These are phyloP conservation scores for Rachycentron canadum DNA, from an alignment of 2,797 vertebrate genomes.

Conservation along the genomic window DNA sequence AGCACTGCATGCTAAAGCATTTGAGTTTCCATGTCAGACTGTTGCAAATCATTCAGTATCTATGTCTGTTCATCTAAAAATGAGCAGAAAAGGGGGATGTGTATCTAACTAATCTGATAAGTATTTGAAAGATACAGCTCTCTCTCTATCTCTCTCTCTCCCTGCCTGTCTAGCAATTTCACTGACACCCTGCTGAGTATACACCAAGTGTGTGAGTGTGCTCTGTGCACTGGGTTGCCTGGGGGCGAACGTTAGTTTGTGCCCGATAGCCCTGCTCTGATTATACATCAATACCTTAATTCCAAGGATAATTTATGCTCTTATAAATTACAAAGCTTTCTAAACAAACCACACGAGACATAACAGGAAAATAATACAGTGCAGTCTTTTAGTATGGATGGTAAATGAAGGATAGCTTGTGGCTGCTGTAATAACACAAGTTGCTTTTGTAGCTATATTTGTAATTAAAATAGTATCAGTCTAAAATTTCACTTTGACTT, in stretches of 20 bases:
- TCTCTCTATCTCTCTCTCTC: constrained; percentile 35
- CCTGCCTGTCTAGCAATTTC: constrained; percentile 53
- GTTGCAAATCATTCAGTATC: constrained; percentile 76
- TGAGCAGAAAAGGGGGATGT: constrained; percentile 65
- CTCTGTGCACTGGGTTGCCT: constrained; percentile 72
- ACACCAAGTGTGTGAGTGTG: constrained; percentile 51
- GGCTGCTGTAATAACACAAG: constrained; percentile 54
- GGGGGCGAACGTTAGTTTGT: constrained; percentile 71
- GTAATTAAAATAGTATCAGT: constrained; percentile 57
- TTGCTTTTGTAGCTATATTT: constrained; percentile 36
- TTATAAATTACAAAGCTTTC: constrained; percentile 84
- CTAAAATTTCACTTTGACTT: constrained; percentile 47
- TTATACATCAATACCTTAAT: constrained; percentile 85
- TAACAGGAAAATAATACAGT: constrained; percentile 62
- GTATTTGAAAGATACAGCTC: constrained; percentile 62
- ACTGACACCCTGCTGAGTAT: constrained; percentile 61
- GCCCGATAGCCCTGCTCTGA: constrained; percentile 80
- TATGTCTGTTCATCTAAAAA: constrained; percentile 71
- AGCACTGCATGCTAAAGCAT: constrained; percentile 65
- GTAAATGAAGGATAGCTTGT: constrained; percentile 57
- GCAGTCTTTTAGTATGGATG: constrained; percentile 52
- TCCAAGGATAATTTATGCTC: constrained; percentile 83
- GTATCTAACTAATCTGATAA: constrained; percentile 76
- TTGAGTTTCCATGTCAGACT: constrained; percentile 62
- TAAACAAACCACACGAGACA: constrained; percentile 76